Evolutionary conservation across 2,888 invertebrate genomes (phyloP), one percentile per base, ranked within the genome.

Genomic region (Argynnis bischoffii): DNA sequence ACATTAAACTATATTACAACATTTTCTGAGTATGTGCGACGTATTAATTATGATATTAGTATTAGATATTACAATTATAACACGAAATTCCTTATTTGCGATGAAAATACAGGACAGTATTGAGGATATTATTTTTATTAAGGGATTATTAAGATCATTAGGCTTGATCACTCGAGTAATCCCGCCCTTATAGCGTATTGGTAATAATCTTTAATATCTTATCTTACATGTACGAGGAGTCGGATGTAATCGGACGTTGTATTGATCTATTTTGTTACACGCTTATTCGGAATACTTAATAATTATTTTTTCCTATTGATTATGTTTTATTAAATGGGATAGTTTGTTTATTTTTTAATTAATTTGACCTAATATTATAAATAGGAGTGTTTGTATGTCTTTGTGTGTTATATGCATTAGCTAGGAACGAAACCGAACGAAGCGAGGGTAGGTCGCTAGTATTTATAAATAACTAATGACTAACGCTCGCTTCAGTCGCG

Each of bases 61-160:
- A 16, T 16, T 16, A 11, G 16, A 50, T n/a, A 50, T 31, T 18
- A 15, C 35, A 51, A 61, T 61, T 50, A 61, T 41, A 18, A 35
- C 6, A 50, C 35, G 8, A 41, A 8, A 41, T 61, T 41, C 51
- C 18, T 55, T 18, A 66, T 50, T 60, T 54, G 35, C 18, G 18
- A 6, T 26, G 3, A 1, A 48, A 60, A 48, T 35, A 60, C 11
- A 21, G 35, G 35, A 60, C 57, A 18, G 50, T 63, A 55, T 65
- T 63, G 55, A 48, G 31, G 57, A 66, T 67, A 66, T 65, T 69
- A 67, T 69, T 69, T 67, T 72, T 70, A 67, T 66, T 65, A 57
- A 26, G 53, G 63, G 48, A 67, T 70, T 72, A 67, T 60, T 55
- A 60, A 35, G 69, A 55, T 65, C 65, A 67, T 71, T 70, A 72